Evolutionary conservation across 2,888 invertebrate species (phyloP).

Genomic region (Ophion obscuratus): DNA sequence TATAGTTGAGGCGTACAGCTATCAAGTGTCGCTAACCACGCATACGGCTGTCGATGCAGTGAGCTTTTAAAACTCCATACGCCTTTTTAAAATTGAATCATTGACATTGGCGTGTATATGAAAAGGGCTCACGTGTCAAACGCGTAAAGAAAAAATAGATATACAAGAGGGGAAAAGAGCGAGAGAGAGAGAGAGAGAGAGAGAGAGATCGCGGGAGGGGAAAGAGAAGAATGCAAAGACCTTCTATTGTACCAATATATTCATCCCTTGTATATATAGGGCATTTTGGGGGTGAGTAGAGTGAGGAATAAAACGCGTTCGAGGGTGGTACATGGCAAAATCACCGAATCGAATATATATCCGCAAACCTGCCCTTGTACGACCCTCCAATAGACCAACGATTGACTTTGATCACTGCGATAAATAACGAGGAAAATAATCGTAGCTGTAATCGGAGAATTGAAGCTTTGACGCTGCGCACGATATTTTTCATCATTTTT

Average conservation of each 20-base stretch:
- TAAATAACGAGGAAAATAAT: conserved; percentile 6
- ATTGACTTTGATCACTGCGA: conserved; percentile 29
- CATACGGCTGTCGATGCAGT: background rate
- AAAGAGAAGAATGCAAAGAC: conserved; percentile 48
- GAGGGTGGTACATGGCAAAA: conserved; percentile 54
- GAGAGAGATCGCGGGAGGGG: background rate
- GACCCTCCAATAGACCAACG: conserved; percentile 14
- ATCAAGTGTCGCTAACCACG: too few species aligned
- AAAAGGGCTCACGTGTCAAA: conserved; percentile 40
- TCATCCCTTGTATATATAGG: conserved; percentile 51
- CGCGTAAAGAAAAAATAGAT: conserved; percentile 35
- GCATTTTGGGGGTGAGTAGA: conserved; percentile 23
- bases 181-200: background rate
- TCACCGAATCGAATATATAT: conserved; percentile 58
- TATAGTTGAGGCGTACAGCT: background rate
- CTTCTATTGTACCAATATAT: conserved; percentile 65
- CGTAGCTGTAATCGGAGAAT: background rate
- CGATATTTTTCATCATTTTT: background rate
- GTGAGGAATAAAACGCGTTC: conserved; percentile 55
- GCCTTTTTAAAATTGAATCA: background rate
- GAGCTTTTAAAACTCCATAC: background rate
- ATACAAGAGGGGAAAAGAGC: background rate
- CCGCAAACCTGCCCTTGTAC: conserved; percentile 48
- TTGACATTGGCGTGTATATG: conserved; percentile 1
- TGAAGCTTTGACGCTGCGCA: too few species aligned